These are phyloP conservation scores for Trypoxylus dichotomus DNA, from an alignment of 1,140 invertebrate species.

Conservation along the genomic window DNA sequence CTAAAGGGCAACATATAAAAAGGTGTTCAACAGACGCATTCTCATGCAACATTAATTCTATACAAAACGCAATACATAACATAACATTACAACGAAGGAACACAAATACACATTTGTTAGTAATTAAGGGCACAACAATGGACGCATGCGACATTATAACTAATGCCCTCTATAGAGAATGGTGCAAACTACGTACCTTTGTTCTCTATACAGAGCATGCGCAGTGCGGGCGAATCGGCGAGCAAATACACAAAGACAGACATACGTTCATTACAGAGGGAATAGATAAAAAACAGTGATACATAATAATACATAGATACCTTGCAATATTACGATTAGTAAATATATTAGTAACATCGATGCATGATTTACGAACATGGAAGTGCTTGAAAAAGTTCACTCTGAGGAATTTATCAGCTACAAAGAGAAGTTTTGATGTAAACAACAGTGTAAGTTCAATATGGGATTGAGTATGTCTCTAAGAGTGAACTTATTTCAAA, in stretches of 20 bases:
- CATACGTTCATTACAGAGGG: slow-evolving; percentile 32
- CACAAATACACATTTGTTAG: not conserved
- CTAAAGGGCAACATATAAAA: not conserved
- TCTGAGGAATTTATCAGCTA: no score
- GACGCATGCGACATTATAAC: not conserved
- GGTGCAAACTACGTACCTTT: slow-evolving; percentile 53
- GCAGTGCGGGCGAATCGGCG: slow-evolving; percentile 44
- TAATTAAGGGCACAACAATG: slow-evolving; percentile 8
- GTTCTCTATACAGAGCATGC: slow-evolving; percentile 53
- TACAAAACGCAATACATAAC: not conserved
- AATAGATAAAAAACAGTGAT: not conserved
- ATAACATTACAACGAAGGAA: slow-evolving; percentile 6
- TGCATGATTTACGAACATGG: not conserved
- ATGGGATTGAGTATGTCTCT: no score
- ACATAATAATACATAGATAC: not conserved
- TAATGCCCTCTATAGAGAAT: slow-evolving; percentile 32
- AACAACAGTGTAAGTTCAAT: no score
- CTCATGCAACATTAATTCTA: slow-evolving; percentile 24
- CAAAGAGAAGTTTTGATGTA: no score
- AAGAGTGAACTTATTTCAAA: no score
- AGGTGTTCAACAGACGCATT: not conserved
- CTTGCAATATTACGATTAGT: not conserved
- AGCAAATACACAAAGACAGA: slow-evolving; percentile 47
- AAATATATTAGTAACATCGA: not conserved
- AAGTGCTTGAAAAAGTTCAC: not conserved